Evolutionary conservation across 2,797 vertebrate species (phyloP).

Genomic region (Gymnothorax reevesii): DNA sequence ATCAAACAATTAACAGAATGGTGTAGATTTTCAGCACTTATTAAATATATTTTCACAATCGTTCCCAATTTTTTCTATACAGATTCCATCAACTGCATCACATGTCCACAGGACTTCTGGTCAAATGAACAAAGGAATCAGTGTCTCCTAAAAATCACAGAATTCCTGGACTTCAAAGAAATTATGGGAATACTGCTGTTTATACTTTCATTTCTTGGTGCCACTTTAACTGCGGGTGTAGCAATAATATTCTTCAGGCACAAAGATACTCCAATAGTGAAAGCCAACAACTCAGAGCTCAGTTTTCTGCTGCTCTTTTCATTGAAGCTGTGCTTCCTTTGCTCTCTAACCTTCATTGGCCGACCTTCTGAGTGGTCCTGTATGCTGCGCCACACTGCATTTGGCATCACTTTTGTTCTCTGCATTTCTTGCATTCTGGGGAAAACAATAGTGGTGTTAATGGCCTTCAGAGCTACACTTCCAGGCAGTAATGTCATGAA

Average conservation of each 20-base stretch:
- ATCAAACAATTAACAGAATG: background rate
- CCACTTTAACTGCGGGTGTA: constrained; percentile 28
- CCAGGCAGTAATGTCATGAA: constrained; percentile 10
- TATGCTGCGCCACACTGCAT: constrained; percentile 9
- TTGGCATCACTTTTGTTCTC: constrained; percentile 15
- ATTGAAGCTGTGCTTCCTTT: constrained; percentile 29
- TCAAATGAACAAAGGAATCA: constrained; percentile 45
- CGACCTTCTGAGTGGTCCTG: constrained; percentile 12
- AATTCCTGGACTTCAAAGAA: constrained; percentile 48
- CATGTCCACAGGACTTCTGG: constrained; percentile 45
- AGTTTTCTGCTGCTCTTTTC: constrained; percentile 51
- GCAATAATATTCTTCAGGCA: constrained; percentile 32
- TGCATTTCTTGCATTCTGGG: constrained; percentile 13
- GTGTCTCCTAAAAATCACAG: constrained; percentile 47
- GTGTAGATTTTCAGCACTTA: background rate
- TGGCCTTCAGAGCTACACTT: constrained; percentile 16
- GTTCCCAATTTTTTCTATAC: background rate
- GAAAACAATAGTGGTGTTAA: constrained; percentile 15
- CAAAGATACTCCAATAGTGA: constrained; percentile 41
- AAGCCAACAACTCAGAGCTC: constrained; percentile 42
- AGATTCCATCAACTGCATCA: constrained; percentile 47
- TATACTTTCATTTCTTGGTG: constrained; percentile 35
- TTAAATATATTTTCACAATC: too few relatives aligned
- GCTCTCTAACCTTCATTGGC: constrained; percentile 28
- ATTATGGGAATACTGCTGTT: constrained; percentile 41